A percentile compares a stretch with the other conserved stretches of the same genome.
Conservation (phyloP, 2,888 invertebrate genomes). For the Scaptomyza polygonia region DNA sequence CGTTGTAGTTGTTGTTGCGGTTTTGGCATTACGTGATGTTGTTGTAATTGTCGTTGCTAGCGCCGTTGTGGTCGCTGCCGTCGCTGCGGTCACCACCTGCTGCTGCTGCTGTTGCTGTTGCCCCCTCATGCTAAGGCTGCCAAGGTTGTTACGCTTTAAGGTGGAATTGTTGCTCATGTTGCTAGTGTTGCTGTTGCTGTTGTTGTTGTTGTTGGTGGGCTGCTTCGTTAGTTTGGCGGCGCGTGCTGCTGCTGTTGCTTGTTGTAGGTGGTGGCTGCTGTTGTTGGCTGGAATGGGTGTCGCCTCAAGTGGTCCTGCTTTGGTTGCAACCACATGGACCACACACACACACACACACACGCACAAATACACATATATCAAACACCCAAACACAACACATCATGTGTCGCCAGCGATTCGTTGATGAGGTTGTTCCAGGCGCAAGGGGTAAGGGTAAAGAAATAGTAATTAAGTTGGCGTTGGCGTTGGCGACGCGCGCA, state of each 20-base stretch:
- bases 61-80: slow-evolving; percentile 70
- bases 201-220: slow-evolving; percentile 63
- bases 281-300: slow-evolving; percentile 57
- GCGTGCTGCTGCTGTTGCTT: slow-evolving; percentile 49
- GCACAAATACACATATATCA: slow-evolving; percentile 9
- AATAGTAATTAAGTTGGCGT: slow-evolving; percentile 77
- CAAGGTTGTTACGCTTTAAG: slow-evolving; percentile 63
- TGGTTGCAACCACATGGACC: slow-evolving; percentile 64
- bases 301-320: slow-evolving; percentile 82
- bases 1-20: slow-evolving; percentile 73
- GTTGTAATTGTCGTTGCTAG: slow-evolving; percentile 73
- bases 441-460: slow-evolving; percentile 52
- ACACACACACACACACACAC: slow-evolving; percentile 34
- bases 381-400: slow-evolving; percentile 9
- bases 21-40: slow-evolving; percentile 73
- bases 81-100: slow-evolving; percentile 68
- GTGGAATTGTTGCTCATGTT: slow-evolving; percentile 56
- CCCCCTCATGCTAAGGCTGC: slow-evolving; percentile 15
- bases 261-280: slow-evolving; percentile 37
- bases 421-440: slow-evolving; percentile 13
- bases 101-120: slow-evolving; percentile 14
- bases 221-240: slow-evolving; percentile 70
- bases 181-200: slow-evolving; percentile 31
- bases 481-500: slow-evolving; percentile 63
- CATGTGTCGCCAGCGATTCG: slow-evolving; percentile 40